Conservation (phyloP, 64 coral and sea anemone species). For the Dendronephthya gigantea region DNA sequence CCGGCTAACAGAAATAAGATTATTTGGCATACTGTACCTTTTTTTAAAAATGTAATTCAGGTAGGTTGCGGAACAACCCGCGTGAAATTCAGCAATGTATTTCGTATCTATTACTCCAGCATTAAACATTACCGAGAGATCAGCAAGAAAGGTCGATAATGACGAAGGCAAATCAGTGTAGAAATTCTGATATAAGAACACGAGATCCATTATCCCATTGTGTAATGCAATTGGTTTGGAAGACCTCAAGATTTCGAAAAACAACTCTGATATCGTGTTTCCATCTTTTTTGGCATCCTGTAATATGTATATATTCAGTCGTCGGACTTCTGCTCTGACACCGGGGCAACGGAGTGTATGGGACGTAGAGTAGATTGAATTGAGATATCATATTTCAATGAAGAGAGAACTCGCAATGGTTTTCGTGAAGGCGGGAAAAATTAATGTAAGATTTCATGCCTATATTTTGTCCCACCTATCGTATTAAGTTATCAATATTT, state of each 20-base stretch:
- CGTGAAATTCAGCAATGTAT: constrained; percentile 63
- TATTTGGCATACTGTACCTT: too few relatives aligned
- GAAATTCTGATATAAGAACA: constrained; percentile 82
- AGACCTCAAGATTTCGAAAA: constrained; percentile 48
- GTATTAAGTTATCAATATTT: too few relatives aligned
- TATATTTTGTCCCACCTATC: too few relatives aligned
- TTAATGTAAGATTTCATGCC: too few relatives aligned
- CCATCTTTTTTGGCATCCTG: neutral
- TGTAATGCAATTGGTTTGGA: constrained; percentile 67
- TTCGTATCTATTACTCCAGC: constrained; percentile 90
- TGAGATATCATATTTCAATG: too few relatives aligned
- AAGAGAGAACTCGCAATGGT: too few relatives aligned
- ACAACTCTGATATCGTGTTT: constrained; percentile 19
- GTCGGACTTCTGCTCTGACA: neutral
- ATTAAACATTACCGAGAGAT: constrained; percentile 73
- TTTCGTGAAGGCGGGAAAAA: too few relatives aligned
- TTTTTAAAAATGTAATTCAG: constrained; percentile 80
- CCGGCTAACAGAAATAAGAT: too few relatives aligned
- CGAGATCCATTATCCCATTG: constrained; percentile 86
- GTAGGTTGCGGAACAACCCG: constrained; percentile 61
- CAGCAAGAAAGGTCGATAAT: constrained; percentile 59
- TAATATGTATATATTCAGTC: neutral
- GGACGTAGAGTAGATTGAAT: too few relatives aligned
- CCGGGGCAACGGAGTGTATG: neutral
- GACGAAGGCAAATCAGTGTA: constrained; percentile 65